Conservation (phyloP, 92 coral and sea anemone genomes). For the Ricordea florida region DNA sequence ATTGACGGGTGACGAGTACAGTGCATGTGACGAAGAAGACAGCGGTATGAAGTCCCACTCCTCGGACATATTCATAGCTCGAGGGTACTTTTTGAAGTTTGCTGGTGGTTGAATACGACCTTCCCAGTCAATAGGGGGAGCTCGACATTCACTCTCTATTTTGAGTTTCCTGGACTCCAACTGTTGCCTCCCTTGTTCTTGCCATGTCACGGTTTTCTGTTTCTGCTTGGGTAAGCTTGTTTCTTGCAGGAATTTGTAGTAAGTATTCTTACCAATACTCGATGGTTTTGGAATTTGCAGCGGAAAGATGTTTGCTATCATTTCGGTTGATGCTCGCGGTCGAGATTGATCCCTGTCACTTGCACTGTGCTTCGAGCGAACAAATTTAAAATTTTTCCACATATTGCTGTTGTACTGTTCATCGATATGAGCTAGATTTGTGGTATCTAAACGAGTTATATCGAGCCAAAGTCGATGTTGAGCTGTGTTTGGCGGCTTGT, state of each 20-base stretch:
- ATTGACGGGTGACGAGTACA: constrained; percentile 11
- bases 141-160: constrained; percentile 78
- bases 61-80: constrained; percentile 4
- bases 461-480: constrained; percentile 86
- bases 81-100: constrained; percentile 57
- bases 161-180: constrained; percentile 41
- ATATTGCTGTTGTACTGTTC: constrained; percentile 80
- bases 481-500: constrained; percentile 69
- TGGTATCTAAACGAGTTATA: constrained; percentile 62
- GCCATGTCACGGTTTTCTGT: constrained; percentile 57
- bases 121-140: constrained; percentile 81
- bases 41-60: constrained; percentile 3
- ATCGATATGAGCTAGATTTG: constrained; percentile 62
- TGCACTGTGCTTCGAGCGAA: constrained; percentile 67
- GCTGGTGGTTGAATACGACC: constrained; percentile 75
- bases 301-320: constrained; percentile 76
- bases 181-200: constrained; percentile 39
- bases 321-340: constrained; percentile 1
- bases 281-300: constrained; percentile 75
- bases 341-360: constrained; percentile 8
- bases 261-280: constrained; percentile 65
- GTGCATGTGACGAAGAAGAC: neutral
- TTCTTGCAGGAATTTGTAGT: constrained; percentile 67
- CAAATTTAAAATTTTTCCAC: constrained; percentile 93
- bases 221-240: constrained; percentile 55